A percentile compares a stretch with the other conserved stretches of the same genome.
phyloP scores from a whole-genome alignment of 2,113 vertebrate genomes.

The Excalfactoria chinensis region DNA sequence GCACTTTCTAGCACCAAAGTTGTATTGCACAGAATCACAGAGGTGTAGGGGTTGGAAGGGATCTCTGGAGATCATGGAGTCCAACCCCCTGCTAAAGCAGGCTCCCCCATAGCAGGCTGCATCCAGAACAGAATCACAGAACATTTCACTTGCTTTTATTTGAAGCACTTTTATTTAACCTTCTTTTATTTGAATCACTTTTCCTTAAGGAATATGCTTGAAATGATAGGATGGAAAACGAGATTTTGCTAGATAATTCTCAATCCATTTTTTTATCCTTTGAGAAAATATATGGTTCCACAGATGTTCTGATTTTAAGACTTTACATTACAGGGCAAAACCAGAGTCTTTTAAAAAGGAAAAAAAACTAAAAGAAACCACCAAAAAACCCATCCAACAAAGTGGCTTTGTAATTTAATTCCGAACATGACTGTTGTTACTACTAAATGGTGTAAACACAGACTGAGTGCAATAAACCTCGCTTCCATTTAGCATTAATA shows the following conservation, averaged over 20 bases:
- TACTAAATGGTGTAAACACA: slow-evolving; percentile 39
- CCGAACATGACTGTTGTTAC: slow-evolving; percentile 22
- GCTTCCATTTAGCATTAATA: slow-evolving; percentile 49
- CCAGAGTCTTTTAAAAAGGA: neutral
- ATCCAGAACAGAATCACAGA: too few relatives aligned
- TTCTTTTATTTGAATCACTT: neutral
- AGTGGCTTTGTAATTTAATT: slow-evolving; percentile 18
- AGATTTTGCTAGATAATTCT: neutral
- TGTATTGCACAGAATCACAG: neutral
- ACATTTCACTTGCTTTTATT: neutral
- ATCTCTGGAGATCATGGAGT: too few relatives aligned
- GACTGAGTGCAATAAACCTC: slow-evolving; percentile 43
- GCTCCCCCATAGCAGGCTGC: too few relatives aligned
- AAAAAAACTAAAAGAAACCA: too few relatives aligned
- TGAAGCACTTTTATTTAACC: neutral
- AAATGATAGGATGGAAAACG: neutral
- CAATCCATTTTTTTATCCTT: slow-evolving; percentile 33
- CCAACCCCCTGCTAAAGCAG: too few relatives aligned
- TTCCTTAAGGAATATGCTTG: neutral
- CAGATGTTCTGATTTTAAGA: slow-evolving; percentile 8
- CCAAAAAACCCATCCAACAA: neutral
- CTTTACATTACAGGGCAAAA: neutral
- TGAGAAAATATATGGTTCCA: slow-evolving; percentile 24
- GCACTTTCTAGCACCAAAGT: neutral
- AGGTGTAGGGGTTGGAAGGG: too few relatives aligned